Conservation (phyloP, 2,888 invertebrate species). For the Drosophila mayaguana region DNA sequence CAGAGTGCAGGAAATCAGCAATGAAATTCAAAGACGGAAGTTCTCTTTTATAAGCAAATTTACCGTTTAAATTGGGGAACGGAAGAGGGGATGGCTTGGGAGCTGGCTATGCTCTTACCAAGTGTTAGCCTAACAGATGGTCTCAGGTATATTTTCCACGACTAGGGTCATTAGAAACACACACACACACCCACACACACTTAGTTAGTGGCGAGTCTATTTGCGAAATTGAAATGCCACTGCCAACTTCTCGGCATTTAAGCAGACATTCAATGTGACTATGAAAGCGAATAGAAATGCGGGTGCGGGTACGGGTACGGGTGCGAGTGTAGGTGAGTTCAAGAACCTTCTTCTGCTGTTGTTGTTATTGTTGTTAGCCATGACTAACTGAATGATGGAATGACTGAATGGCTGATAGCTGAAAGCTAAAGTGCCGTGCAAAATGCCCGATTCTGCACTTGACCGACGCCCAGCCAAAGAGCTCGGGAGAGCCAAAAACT, state of each 20-base stretch:
- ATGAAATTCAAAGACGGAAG: conserved; percentile 71
- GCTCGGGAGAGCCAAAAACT: conserved; percentile 6
- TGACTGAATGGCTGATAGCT: conserved; percentile 75
- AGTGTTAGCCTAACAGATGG: conserved; percentile 34
- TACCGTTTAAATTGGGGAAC: conserved; percentile 49
- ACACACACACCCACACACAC: neutral
- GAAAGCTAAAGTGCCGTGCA: conserved; percentile 64
- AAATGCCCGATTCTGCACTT: conserved; percentile 73
- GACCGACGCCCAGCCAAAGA: conserved; percentile 59
- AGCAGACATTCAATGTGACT: conserved; percentile 34
- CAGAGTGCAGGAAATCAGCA: conserved; percentile 49
- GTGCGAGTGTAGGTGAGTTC: conserved; percentile 54
- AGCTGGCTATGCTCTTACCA: conserved; percentile 9
- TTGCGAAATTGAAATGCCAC: conserved; percentile 76
- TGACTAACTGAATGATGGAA: conserved; percentile 78
- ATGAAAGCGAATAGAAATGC: conserved; percentile 22
- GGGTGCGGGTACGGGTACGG: conserved; percentile 18
- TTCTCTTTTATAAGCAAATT: conserved; percentile 63
- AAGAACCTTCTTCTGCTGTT: conserved; percentile 56
- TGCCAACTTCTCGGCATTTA: conserved; percentile 57
- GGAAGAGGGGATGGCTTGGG: conserved; percentile 2
- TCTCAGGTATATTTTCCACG: conserved; percentile 15
- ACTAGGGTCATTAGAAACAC: conserved; percentile 32
- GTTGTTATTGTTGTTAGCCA: conserved; percentile 51
- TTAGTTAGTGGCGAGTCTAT: conserved; percentile 44